Percentiles rank a stretch among this genome's conserved stretches.
Evolutionary conservation across 2,888 invertebrate species (phyloP).

Genomic region (Synanthedon vespiformis): DNA sequence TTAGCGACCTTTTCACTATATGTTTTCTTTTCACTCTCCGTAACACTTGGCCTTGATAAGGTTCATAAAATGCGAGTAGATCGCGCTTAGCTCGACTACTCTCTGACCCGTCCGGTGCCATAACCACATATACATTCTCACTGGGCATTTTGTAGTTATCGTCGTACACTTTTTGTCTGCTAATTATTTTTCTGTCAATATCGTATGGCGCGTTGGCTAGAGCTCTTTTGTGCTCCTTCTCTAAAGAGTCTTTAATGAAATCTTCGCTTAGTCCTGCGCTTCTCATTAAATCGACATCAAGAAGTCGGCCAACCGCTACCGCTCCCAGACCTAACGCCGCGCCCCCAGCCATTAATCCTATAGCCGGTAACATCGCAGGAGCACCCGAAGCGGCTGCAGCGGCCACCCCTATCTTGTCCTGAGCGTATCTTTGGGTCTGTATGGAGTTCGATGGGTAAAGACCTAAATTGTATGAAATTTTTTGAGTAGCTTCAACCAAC

Average conservation of each 20-base stretch:
- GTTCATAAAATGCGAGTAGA: constrained; percentile 29
- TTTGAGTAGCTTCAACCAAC: constrained; percentile 81
- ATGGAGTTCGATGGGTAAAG: constrained; percentile 62
- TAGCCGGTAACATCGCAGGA: constrained; percentile 77
- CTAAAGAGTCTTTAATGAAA: constrained; percentile 45
- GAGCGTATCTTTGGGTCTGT: constrained; percentile 57
- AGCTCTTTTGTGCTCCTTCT: constrained; percentile 71
- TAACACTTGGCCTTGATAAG: constrained; percentile 24
- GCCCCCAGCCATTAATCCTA: constrained; percentile 84
- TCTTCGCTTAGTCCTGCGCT: constrained; percentile 56
- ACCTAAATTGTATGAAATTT: constrained; percentile 82
- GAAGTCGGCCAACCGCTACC: constrained; percentile 79
- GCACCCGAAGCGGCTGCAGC: constrained; percentile 67
- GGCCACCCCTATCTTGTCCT: constrained; percentile 75
- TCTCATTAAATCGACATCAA: constrained; percentile 74
- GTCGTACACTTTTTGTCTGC: constrained; percentile 51
- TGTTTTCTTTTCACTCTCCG: constrained; percentile 36
- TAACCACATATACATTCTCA: constrained; percentile 64
- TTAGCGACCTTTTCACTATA: constrained; percentile 38
- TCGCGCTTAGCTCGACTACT: constrained; percentile 44
- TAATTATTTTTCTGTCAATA: constrained; percentile 52
- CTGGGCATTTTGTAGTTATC: constrained; percentile 69
- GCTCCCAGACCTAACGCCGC: constrained; percentile 86
- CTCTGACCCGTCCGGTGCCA: constrained; percentile 51
- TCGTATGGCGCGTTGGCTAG: constrained; percentile 48